Evolutionary conservation across 2,113 vertebrate species (phyloP).

Genomic region (Sceloporus tristichus): DNA sequence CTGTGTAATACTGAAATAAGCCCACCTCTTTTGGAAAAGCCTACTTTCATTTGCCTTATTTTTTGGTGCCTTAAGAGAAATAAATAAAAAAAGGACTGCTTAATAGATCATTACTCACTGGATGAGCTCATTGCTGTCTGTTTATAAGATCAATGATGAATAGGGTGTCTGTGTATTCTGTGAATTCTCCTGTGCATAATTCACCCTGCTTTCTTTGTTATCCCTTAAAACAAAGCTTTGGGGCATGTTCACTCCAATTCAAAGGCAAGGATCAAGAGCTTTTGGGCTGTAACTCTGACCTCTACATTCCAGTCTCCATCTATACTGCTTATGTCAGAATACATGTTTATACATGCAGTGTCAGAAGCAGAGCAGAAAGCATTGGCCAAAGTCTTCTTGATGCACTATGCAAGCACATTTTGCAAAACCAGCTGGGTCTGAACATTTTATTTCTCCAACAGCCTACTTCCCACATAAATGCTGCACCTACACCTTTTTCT

Average conservation of each 20-base stretch:
- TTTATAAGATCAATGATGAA: neutral
- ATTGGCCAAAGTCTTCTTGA: no score
- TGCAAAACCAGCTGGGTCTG: no score
- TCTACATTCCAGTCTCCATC: neutral
- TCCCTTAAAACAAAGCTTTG: neutral
- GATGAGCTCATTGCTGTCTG: neutral
- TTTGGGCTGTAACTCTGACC: neutral
- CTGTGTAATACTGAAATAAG: neutral
- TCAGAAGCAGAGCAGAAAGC: neutral
- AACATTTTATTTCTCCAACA: no score
- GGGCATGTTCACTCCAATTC: neutral
- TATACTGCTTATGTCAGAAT: neutral
- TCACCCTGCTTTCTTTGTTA: neutral
- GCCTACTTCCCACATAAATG: no score
- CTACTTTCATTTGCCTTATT: neutral
- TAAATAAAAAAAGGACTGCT: neutral
- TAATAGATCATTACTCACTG: constrained; percentile 11
- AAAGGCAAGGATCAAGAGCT: neutral
- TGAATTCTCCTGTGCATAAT: neutral
- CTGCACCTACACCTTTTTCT: no score
- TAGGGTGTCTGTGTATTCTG: neutral
- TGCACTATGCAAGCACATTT: no score
- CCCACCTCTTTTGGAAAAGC: neutral
- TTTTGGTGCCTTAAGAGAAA: neutral
- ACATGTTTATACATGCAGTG: neutral